A percentile compares a stretch with the other conserved stretches of the same genome.
These are phyloP conservation scores for Hyperopisus bebe DNA, from an alignment of 2,113 vertebrate species.

Conservation along the genomic window DNA sequence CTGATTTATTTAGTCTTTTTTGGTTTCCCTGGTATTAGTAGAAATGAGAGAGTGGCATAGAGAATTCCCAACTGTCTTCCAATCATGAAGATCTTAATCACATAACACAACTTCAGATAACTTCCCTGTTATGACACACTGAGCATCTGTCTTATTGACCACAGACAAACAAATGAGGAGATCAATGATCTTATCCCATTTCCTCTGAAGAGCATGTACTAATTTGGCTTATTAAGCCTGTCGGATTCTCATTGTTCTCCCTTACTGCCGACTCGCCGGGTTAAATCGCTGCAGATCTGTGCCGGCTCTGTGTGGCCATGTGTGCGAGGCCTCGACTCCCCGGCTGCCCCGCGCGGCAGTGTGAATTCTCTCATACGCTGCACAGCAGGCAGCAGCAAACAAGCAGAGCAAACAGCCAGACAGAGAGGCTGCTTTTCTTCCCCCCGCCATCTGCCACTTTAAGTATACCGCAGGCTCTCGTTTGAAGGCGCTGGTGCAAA, in stretches of 20 bases:
- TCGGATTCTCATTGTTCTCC: no score
- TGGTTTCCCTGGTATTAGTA: neutral
- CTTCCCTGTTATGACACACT: neutral
- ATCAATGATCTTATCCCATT: neutral
- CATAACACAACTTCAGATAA: neutral
- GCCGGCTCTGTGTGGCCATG: neutral
- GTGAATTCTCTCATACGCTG: constrained; percentile 47
- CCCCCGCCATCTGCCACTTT: constrained; percentile 25
- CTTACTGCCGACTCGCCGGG: neutral
- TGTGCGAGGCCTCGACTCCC: constrained; percentile 9
- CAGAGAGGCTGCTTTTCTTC: constrained; percentile 32
- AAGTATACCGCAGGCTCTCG: constrained; percentile 23
- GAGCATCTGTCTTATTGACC: neutral
- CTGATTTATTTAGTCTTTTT: neutral
- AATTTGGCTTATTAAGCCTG: neutral
- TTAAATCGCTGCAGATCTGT: neutral
- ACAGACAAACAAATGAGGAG: neutral
- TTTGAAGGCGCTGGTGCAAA: neutral
- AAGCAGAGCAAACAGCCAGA: constrained; percentile 60
- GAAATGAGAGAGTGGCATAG: neutral
- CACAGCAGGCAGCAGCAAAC: constrained; percentile 52
- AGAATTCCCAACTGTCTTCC: neutral
- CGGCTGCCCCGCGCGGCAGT: constrained; percentile 32
- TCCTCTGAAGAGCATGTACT: neutral
- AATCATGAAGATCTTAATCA: neutral